These are phyloP conservation scores for Calephelis perditalis DNA, from an alignment of 2,888 invertebrate genomes.

Conservation along the genomic window DNA sequence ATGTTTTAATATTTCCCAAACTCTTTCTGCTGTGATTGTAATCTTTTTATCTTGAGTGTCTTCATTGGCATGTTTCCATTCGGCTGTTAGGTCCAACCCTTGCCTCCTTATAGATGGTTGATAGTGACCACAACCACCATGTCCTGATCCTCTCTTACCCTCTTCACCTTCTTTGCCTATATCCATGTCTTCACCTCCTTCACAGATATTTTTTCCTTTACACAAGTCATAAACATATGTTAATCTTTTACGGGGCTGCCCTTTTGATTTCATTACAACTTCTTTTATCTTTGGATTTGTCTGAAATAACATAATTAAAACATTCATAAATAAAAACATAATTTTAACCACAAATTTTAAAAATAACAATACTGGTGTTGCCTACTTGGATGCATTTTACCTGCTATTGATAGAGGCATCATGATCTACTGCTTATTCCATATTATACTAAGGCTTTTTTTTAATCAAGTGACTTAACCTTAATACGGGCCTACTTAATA, in stretches of 20 bases:
- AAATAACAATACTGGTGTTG: not conserved
- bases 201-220: conserved; percentile 98
- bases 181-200: conserved; percentile 99
- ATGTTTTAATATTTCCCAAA: conserved; percentile 97
- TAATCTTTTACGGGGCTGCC: conserved; percentile 95
- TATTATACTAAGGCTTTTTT: too few species aligned
- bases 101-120: conserved; percentile 94
- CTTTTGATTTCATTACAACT: conserved; percentile 96
- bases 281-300: conserved; percentile 95
- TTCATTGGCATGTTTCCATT: conserved; percentile 99
- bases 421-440: too few species aligned
- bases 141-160: conserved; percentile 79
- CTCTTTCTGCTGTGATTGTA: conserved; percentile 94
- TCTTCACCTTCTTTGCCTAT: conserved; percentile 87
- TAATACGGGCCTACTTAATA: too few species aligned
- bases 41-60: conserved; percentile 99
- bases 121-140: conserved; percentile 98
- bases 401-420: too few species aligned
- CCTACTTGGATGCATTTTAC: too few species aligned
- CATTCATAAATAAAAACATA: conserved; percentile 28
- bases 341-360: not conserved
- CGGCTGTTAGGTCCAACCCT: conserved; percentile 95
- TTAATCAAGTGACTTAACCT: too few species aligned
- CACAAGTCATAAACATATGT: conserved; percentile 98
- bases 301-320: conserved; percentile 59